These are phyloP conservation scores for Girardinichthys multiradiatus DNA, from an alignment of 2,113 vertebrate species.

Conservation along the genomic window DNA sequence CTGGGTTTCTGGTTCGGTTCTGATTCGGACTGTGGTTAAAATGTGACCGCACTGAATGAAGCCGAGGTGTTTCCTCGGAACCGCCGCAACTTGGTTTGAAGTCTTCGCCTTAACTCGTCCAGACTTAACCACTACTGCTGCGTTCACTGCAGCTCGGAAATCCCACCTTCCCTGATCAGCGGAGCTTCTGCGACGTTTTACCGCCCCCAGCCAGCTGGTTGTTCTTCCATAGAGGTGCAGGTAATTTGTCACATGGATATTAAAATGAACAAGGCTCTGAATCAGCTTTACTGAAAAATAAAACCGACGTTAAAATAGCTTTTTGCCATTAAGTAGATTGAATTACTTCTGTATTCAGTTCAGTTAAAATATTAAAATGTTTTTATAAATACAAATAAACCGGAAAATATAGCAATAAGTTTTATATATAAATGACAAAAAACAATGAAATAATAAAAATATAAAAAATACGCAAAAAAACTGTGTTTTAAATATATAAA, in stretches of 20 bases:
- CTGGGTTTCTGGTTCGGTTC: accelerated
- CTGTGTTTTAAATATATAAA: no score
- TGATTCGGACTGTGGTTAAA: background rate
- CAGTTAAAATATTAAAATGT: no score
- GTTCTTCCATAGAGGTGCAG: background rate
- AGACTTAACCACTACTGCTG: slow-evolving; percentile 27
- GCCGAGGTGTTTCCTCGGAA: slow-evolving; percentile 24
- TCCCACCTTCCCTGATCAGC: background rate
- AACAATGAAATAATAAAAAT: no score
- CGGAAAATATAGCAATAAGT: no score
- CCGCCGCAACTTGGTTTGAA: slow-evolving; percentile 17
- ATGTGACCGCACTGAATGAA: background rate
- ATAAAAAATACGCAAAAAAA: no score
- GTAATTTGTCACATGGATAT: background rate
- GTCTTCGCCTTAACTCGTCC: slow-evolving; percentile 4
- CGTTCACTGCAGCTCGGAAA: slow-evolving; percentile 46
- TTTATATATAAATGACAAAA: no score
- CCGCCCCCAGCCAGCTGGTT: background rate
- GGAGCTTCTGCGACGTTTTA: background rate
- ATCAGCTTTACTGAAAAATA: background rate
- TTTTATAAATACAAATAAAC: no score
- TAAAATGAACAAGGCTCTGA: background rate
- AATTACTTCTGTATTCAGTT: no score
- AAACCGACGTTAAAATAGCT: background rate
- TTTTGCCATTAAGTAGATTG: no score